Conservation (phyloP, 2,888 invertebrate species). For the Sphaerophoria taeniata region DNA sequence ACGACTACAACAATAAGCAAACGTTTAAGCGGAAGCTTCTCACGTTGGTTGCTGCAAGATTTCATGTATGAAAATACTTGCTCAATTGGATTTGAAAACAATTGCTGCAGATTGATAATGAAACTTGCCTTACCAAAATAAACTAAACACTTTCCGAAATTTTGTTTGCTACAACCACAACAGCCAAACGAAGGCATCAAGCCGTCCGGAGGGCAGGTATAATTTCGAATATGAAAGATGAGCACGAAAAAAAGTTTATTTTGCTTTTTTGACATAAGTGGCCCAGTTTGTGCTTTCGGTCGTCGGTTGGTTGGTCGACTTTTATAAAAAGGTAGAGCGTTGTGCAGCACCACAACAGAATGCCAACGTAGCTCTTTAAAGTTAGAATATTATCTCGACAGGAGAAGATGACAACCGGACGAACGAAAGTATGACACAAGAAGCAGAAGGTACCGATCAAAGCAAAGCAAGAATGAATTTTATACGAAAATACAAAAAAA, state of each 20-base stretch:
- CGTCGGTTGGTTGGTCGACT: constrained; percentile 42
- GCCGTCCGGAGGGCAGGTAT: constrained; percentile 16
- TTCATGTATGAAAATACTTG: constrained; percentile 5
- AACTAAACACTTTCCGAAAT: constrained; percentile 36
- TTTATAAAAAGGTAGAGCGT: constrained; percentile 58
- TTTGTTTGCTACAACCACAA: neutral
- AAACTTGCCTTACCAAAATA: constrained; percentile 25
- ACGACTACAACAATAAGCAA: constrained; percentile 19
- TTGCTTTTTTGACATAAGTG: constrained; percentile 71
- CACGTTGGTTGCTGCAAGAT: neutral
- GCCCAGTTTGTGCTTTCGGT: constrained; percentile 65
- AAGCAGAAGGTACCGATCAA: constrained; percentile 38
- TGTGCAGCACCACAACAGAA: constrained; percentile 18
- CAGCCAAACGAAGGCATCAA: constrained; percentile 20
- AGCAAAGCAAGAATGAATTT: constrained; percentile 44
- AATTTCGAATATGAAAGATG: neutral
- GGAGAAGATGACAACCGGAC: constrained; percentile 39
- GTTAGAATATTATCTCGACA: constrained; percentile 55
- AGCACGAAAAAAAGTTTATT: constrained; percentile 54
- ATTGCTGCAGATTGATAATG: constrained; percentile 38
- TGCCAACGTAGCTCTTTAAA: constrained; percentile 72
- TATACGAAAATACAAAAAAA: constrained; percentile 6
- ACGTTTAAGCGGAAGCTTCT: constrained; percentile 41
- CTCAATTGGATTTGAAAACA: constrained; percentile 15
- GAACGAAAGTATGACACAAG: constrained; percentile 59